Base-by-base conservation (phyloP, 2,888 invertebrate genomes). In the Andricus curvator region DNA sequence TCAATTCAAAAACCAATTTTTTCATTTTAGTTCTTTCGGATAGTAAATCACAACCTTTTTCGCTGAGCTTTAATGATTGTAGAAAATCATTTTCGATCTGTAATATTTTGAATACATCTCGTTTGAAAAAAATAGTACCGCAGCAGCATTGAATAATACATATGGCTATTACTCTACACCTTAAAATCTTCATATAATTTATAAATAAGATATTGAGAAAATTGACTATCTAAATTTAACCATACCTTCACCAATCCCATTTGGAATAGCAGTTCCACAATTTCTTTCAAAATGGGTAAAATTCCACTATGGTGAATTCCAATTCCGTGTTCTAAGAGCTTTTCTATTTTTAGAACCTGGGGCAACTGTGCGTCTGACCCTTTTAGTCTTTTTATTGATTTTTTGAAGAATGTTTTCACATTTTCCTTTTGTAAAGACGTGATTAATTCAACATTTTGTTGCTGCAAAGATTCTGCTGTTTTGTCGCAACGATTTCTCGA, bases 241-340 rank as follows among this genome's bases (percentile, higher is more conserved):
- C n/a, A 88, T 93, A 95, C 95, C 93, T 96, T 99, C 60, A 99
- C 98, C 83, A 97, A 95, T 9, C 99, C 98, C 85, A 95, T 95
- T 90, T 98, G 98, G 91, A 99, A 99, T 20, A 99, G 94, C 95
- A 99, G 96, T 93, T 99, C 99, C 0, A 99, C 99, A 78, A 99
- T 98, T 94, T 99, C 99, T 91, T 99, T 99, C n/a, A 99, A 94
- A 87, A 99, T 97, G 0, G 99, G 99, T 82, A 99, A 93, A 86
- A 99, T 98, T 17, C 99, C 99, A 92, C 99, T 99, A 93, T 99
- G 99, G 93, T 99, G 99, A 5, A 99, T 96, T 0, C 99, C 99
- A 83, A 99, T 97, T 2, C 99, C 99, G 80, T 97, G 95, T 87
- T 95, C 95, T 33, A 98, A 90, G 65, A 96, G 94, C 79, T 95